These are phyloP conservation scores for Eupithecia dodoneata DNA, from an alignment of 2,888 invertebrate species.

Conservation along the genomic window DNA sequence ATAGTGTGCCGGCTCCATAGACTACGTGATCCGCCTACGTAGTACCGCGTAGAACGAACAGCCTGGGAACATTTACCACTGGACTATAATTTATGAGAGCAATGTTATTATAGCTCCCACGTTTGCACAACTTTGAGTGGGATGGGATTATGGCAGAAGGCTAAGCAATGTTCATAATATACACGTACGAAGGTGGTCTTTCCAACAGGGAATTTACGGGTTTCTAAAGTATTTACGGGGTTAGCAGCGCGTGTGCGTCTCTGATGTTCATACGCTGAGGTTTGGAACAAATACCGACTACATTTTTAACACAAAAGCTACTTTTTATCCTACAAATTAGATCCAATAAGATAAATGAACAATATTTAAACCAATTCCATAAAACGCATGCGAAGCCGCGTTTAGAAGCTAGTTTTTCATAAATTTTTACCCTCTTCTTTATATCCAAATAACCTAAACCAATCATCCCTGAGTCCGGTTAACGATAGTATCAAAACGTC, in stretches of 20 bases:
- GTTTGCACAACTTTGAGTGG: not conserved
- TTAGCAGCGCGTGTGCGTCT: not conserved
- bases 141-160: not conserved
- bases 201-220: not conserved
- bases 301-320: too few species aligned
- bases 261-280: not conserved
- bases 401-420: too few species aligned
- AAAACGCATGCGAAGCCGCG: too few species aligned
- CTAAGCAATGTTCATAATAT: not conserved
- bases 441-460: too few species aligned
- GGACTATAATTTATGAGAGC: not conserved
- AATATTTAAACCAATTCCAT: too few species aligned
- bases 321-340: too few species aligned
- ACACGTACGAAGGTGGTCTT: not conserved
- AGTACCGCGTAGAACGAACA: not conserved
- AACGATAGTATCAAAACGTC: too few species aligned
- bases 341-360: too few species aligned
- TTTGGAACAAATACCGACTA: too few species aligned
- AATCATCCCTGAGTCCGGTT: too few species aligned
- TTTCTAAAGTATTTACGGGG: not conserved
- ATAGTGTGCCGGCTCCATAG: not conserved
- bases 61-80: not conserved
- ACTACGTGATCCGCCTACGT: conserved; percentile 11
- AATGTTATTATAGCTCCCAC: not conserved
- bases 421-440: too few species aligned